Base-by-base conservation (phyloP, 2,797 vertebrate species). In the Spinus pinus region DNA sequence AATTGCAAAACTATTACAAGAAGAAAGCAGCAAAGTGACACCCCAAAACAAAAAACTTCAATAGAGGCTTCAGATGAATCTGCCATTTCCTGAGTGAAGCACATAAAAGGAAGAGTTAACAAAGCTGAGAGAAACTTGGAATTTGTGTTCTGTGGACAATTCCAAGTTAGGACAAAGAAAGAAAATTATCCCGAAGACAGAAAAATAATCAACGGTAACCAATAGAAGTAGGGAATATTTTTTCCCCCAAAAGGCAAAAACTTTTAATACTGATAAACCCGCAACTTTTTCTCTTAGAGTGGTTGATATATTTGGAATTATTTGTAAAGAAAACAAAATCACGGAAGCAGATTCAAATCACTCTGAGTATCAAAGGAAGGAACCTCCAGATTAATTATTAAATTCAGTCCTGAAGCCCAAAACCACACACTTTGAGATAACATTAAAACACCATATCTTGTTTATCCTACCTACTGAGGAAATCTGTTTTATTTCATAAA, bases 71-170 rank as follows among this genome's bases (percentile, higher is more conserved):
- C 20, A 47, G 50, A 57, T 56, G 14, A 77, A 66, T 72, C 44
- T 64, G n/a, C 37, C 41, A 22, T 46, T 86, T 25, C 37, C 70
- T 5, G 9, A 72, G n/a, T 35, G 58, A 81, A 75, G 22, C 17
- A 79, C 53, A 64, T 50, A 49, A 71, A 81, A 88, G 58, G 46
- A 87, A 65, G 25, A 92, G 18, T 39, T 70, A 88, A 82, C 16
- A 50, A 86, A 86, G 49, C n/a, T 77, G 22, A 73, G 9, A 72
- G 41, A 67, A 92, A 69, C 24, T n/a, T 46, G 49, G 14, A 75
- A 7, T n/a, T 81, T 86, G 81, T 61, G 22, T 82, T 87, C 42
- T 81, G 28, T 31, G 60, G 20, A 54, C n/a, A 77, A 70, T 31
- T 82, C 31, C 30, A 73, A 66, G 35, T 13, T 46, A 58, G 42